These are phyloP conservation scores for Cettia cetti DNA, from an alignment of 2,113 vertebrate species.

Conservation along the genomic window DNA sequence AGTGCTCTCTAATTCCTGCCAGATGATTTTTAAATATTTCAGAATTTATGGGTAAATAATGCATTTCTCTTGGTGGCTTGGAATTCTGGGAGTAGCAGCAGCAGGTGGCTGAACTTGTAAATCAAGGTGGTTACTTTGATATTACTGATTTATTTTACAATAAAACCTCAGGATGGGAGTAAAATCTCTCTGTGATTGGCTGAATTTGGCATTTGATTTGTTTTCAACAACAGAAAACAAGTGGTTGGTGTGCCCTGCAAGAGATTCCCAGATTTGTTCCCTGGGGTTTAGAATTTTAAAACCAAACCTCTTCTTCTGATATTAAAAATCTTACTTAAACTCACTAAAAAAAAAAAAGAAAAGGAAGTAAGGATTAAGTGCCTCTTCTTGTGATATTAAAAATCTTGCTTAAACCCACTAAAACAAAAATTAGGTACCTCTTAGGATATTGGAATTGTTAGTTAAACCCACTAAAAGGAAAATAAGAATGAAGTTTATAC, in stretches of 20 bases:
- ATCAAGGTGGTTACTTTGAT: background rate
- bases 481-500: background rate
- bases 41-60: accelerated
- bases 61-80: accelerated
- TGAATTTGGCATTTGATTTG: background rate
- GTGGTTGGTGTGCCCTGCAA: background rate
- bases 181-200: background rate
- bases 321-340: background rate
- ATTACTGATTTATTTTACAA: background rate
- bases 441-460: background rate
- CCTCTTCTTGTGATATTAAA: background rate
- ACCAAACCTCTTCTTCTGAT: background rate
- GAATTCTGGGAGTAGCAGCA: background rate
- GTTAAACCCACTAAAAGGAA: background rate
- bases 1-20: background rate
- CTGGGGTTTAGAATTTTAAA: background rate
- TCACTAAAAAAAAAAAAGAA: background rate
- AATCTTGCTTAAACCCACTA: background rate
- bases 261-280: background rate
- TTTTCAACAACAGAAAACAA: background rate
- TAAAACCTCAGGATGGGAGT: background rate
- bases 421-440: background rate
- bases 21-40: background rate
- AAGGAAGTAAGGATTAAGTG: background rate
- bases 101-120: background rate